A percentile compares a stretch with the other conserved stretches of the same genome.
phyloP scores from a whole-genome alignment of 2,888 invertebrate genomes.

The Drosophila tanythrix region DNA sequence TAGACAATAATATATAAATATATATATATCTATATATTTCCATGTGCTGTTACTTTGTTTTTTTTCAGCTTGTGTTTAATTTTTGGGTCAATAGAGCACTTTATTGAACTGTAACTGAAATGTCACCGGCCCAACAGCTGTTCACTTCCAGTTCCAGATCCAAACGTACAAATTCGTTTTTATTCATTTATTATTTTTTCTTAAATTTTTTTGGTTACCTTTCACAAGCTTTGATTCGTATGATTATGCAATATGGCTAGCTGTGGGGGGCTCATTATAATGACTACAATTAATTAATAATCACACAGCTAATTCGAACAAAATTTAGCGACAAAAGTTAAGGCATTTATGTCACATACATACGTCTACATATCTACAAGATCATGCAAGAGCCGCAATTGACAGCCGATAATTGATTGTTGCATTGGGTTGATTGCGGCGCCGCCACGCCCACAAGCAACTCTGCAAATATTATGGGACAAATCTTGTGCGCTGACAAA shows the following conservation, averaged over 20 bases:
- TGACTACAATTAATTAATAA: conserved; percentile 66
- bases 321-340: conserved; percentile 54
- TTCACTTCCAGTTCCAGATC: conserved; percentile 12
- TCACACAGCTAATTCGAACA: conserved; percentile 60
- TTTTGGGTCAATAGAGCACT: conserved; percentile 78
- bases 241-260: conserved; percentile 41
- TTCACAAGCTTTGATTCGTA: conserved; percentile 49
- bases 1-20: conserved; percentile 26
- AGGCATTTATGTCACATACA: conserved; percentile 54
- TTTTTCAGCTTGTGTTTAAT: conserved; percentile 36
- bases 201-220: conserved; percentile 46
- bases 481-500: conserved; percentile 25
- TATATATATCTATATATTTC: not conserved
- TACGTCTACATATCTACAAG: not conserved
- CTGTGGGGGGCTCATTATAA: conserved; percentile 48
- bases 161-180: conserved; percentile 30
- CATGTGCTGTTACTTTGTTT: conserved; percentile 16
- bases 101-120: conserved; percentile 67
- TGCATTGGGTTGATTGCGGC: conserved; percentile 38
- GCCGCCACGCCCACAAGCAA: conserved; percentile 41
- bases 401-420: conserved; percentile 68
- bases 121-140: conserved; percentile 13
- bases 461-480: conserved; percentile 1
- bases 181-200: conserved; percentile 14
- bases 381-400: conserved; percentile 56